Percentiles rank a stretch among this genome's conserved stretches.
These are phyloP conservation scores for Smutsia gigantea DNA, from an alignment of 2,797 vertebrate genomes.

Conservation along the genomic window DNA sequence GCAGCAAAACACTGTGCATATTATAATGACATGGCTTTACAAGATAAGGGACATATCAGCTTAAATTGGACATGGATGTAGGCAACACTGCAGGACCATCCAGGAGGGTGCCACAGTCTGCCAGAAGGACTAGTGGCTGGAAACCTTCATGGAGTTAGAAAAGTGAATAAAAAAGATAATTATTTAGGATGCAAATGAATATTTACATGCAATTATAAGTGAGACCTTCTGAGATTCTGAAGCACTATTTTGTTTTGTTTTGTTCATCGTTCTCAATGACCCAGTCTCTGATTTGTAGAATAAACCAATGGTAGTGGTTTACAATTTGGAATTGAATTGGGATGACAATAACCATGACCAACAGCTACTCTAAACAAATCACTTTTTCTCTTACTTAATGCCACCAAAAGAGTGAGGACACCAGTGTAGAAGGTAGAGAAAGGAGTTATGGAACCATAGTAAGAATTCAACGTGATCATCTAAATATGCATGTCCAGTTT, in stretches of 20 bases:
- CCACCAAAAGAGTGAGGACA: neutral
- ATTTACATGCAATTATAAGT: neutral
- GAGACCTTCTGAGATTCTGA: neutral
- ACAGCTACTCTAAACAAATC: neutral
- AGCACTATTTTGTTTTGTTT: neutral
- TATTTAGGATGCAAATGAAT: neutral
- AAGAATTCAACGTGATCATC: neutral
- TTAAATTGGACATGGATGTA: neutral
- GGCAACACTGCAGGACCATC: neutral
- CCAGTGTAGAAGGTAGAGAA: neutral
- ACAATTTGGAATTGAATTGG: neutral
- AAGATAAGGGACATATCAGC: neutral
- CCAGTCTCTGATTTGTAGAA: neutral
- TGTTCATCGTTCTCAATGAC: neutral
- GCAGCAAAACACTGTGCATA: neutral
- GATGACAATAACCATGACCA: neutral
- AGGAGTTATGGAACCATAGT: neutral
- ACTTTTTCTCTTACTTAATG: neutral
- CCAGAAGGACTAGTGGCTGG: neutral
- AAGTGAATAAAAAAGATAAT: constrained; percentile 9
- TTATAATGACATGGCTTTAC: neutral
- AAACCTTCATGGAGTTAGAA: neutral
- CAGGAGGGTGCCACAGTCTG: neutral
- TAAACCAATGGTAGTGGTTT: neutral
- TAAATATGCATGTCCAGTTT: neutral